Conservation (phyloP, 2,113 vertebrate genomes). For the Sprattus sprattus region DNA sequence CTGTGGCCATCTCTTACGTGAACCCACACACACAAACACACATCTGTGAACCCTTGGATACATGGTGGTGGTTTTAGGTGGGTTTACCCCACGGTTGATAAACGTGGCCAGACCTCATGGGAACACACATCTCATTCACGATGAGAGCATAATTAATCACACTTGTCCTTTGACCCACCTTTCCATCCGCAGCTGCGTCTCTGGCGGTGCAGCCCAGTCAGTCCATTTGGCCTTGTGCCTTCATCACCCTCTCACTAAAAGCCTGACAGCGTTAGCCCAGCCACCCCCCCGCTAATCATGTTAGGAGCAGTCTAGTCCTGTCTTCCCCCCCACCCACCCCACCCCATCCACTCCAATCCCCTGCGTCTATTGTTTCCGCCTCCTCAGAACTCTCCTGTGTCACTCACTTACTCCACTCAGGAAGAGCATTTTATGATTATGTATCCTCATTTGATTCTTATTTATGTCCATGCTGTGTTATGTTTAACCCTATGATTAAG, state of each 20-base stretch:
- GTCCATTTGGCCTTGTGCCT: neutral
- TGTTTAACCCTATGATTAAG: neutral
- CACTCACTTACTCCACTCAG: neutral
- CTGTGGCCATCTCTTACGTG: neutral
- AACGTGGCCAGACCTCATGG: neutral
- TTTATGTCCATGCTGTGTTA: neutral
- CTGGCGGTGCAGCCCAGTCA: neutral
- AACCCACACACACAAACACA: too few species aligned
- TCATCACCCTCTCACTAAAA: constrained; percentile 11
- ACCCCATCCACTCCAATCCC: neutral
- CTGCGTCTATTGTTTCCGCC: neutral
- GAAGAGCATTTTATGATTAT: neutral
- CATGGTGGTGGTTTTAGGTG: neutral
- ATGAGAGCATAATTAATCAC: neutral
- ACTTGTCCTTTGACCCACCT: neutral
- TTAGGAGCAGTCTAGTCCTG: neutral
- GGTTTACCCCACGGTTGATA: neutral
- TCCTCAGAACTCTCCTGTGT: neutral
- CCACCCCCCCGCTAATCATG: neutral
- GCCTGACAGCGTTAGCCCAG: neutral
- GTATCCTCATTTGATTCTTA: neutral
- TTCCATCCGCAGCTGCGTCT: neutral
- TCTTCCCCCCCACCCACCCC: neutral
- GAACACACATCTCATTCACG: neutral
- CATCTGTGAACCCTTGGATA: neutral